Evolutionary conservation across 2,797 vertebrate species (phyloP), one percentile per base, ranked within the genome.

Genomic region (Cirrhinus mrigala): DNA sequence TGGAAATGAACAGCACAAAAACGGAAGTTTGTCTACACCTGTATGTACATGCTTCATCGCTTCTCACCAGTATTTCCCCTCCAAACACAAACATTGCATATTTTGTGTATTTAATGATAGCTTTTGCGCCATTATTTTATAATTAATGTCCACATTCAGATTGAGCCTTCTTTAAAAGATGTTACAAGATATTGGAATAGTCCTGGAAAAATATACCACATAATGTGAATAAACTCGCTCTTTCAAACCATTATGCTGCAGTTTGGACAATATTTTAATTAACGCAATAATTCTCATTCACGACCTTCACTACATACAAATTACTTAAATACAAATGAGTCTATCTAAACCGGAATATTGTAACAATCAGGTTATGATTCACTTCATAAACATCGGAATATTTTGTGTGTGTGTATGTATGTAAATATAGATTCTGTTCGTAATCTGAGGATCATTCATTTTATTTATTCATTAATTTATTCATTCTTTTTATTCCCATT

Each of bases 21-120:
- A 54, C 7, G 22, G 33, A 71, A 62, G 54, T 85, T 8, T 62
- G 33, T 80, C 4, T 24, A 81, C 62, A 69, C 79, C 48, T 81
- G 64, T 54, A 66, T 84, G 52, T 37, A 33, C 79, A 86, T 56
- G 52, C 33, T 37, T 48, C 27, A 12, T 62, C 40, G 58, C 24
- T n/a, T 5, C 33, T 62, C 56, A 27, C 1, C 40, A n/a, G 11
- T 71, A 77, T 64, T 27, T 66, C 16, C 24, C 29, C 18, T 68
- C 18, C 8, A 62, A 62, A 46, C 33, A 4, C 15, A 62, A 78
- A 18, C n/a, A 46, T 24, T 60, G 33, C 71, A 48, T 24, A 15
- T 56, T 62, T 3, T 22, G 33, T 52, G 7, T 33, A 29, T 54
- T 52, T 54, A 75, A 33, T 14, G 14, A 14, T 15, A 1, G 11